Evolutionary conservation across 2,113 vertebrate species (phyloP).

Genomic region (Tauraco erythrolophus): DNA sequence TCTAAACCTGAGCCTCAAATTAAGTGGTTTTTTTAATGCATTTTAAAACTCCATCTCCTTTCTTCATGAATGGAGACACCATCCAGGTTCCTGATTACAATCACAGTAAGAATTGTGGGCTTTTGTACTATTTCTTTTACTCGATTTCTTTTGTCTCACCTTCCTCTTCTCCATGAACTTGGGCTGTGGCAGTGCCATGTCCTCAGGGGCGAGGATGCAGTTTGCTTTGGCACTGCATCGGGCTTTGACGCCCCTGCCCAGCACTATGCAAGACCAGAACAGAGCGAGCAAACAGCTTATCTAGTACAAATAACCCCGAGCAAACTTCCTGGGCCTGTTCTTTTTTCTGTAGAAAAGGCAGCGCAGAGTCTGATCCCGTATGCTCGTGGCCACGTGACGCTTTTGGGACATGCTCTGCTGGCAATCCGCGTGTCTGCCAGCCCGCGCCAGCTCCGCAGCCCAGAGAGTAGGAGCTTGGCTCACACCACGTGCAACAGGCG

Average conservation of each 20-base stretch:
- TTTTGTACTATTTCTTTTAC: neutral
- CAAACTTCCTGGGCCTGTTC: slow-evolving; percentile 55
- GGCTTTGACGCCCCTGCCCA: neutral
- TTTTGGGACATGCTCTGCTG: neutral
- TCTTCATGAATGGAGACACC: neutral
- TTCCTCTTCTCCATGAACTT: neutral
- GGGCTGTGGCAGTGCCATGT: neutral
- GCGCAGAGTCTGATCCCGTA: neutral
- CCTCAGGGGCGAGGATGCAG: neutral
- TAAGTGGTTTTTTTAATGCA: neutral
- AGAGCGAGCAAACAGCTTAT: slow-evolving; percentile 49
- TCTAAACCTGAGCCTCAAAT: neutral
- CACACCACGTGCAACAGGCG: fast-evolving
- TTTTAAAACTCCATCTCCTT: neutral
- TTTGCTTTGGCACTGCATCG: neutral
- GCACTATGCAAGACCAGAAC: neutral
- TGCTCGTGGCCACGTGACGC: neutral
- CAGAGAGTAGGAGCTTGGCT: neutral
- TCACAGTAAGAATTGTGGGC: neutral
- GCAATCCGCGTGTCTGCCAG: fast-evolving
- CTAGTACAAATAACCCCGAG: slow-evolving; percentile 50
- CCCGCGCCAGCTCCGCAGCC: fast-evolving
- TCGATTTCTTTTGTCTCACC: neutral
- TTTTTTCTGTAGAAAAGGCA: neutral
- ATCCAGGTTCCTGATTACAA: neutral